Evolutionary conservation across 2,797 vertebrate genomes (phyloP).

Genomic region (Ambastaia sidthimunki): DNA sequence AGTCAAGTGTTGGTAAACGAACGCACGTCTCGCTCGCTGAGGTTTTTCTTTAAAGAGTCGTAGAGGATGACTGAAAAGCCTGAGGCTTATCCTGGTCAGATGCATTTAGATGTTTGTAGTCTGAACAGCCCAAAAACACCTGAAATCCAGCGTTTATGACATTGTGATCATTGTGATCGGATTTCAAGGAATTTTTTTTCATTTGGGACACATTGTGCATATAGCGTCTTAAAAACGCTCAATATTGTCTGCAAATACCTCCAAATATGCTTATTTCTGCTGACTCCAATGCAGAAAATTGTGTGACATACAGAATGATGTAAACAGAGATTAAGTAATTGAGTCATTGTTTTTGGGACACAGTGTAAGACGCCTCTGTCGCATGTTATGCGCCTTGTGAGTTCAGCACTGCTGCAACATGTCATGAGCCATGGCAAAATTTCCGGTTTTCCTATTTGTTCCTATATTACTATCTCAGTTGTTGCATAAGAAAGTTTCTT

Average conservation of each 20-base stretch:
- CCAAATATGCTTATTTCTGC: background rate
- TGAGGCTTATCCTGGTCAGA: background rate
- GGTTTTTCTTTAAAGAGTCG: background rate
- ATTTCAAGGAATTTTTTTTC: background rate
- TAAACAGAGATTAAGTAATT: background rate
- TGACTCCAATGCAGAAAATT: background rate
- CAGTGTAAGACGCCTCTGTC: background rate
- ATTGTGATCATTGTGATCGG: background rate
- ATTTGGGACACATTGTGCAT: background rate
- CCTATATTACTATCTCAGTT: background rate
- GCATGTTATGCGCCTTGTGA: background rate
- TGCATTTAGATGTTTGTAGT: slow-evolving; percentile 3
- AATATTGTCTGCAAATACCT: background rate
- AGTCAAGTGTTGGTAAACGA: slow-evolving; percentile 8
- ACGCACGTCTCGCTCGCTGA: background rate
- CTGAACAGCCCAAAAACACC: background rate
- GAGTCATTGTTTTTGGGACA: background rate
- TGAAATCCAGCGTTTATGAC: background rate
- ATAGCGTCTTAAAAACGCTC: background rate
- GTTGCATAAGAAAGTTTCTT: background rate
- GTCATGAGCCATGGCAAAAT: background rate
- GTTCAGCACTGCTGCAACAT: background rate
- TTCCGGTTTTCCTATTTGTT: slow-evolving; percentile 7
- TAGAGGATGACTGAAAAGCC: background rate
- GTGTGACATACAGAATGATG: background rate